Conservation (phyloP, 2,888 invertebrate species). For the Conus canariensis region DNA sequence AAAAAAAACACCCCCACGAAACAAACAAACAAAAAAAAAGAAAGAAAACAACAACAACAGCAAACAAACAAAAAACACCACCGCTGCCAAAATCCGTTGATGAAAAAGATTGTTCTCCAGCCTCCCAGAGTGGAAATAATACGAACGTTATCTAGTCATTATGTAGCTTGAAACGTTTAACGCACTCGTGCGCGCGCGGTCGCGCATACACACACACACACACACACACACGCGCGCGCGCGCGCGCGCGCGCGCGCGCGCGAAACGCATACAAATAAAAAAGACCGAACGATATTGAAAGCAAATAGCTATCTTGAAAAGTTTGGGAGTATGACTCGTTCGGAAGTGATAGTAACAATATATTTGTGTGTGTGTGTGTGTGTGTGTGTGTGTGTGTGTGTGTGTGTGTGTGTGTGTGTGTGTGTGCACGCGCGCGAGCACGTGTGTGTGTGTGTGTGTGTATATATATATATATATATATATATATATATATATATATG, state of each 20-base stretch:
- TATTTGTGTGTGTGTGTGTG: conserved; percentile 2
- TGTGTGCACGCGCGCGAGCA: neutral
- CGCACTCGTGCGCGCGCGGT: too few relatives aligned
- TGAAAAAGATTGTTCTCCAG: too few relatives aligned
- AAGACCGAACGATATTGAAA: neutral
- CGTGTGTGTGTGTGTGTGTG: neutral
- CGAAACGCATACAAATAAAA: neutral
- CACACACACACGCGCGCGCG: too few relatives aligned
- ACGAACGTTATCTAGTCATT: too few relatives aligned
- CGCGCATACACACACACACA: too few relatives aligned
- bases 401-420: neutral
- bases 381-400: neutral
- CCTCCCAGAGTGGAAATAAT: too few relatives aligned
- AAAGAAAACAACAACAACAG: too few relatives aligned
- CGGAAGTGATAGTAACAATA: neutral
- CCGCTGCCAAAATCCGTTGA: too few relatives aligned
- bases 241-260: neutral
- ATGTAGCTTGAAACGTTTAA: too few relatives aligned
- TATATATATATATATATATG: neutral
- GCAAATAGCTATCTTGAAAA: too few relatives aligned
- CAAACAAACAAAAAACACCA: neutral
- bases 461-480: neutral
- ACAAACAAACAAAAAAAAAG: neutral
- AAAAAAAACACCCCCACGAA: neutral
- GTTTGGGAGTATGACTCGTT: too few relatives aligned